phyloP scores from a whole-genome alignment of 35 echinoderm and acorn worm genomes.

The Amphiura filiformis region DNA sequence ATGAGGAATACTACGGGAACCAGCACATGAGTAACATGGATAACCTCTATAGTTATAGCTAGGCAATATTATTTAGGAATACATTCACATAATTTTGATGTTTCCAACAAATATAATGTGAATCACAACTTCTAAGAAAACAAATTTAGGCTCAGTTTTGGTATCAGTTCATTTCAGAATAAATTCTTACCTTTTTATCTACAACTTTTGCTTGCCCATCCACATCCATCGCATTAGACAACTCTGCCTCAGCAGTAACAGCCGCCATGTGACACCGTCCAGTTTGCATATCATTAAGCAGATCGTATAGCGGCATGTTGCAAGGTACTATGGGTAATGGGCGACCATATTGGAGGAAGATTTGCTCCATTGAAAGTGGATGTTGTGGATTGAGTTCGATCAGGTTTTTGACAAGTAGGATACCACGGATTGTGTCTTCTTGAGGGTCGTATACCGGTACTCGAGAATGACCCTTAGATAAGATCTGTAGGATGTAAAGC shows the following conservation, averaged over 20 bases:
- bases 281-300: constrained; percentile 63
- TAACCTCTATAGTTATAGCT: too few species aligned
- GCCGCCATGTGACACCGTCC: constrained; percentile 65
- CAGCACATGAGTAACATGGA: too few species aligned
- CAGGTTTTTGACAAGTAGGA: constrained; percentile 61
- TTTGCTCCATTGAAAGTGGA: background rate
- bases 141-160: too few species aligned
- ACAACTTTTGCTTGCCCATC: background rate
- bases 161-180: too few species aligned
- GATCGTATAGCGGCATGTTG: constrained; percentile 59
- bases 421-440: constrained; percentile 32
- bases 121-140: too few species aligned
- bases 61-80: too few species aligned
- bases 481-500: constrained; percentile 42
- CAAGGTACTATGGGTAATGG: constrained; percentile 33
- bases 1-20: too few species aligned
- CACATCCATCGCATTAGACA: too few species aligned
- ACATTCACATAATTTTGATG: too few species aligned
- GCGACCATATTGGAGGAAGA: constrained; percentile 45
- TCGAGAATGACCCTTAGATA: constrained; percentile 54
- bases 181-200: background rate
- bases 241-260: background rate
- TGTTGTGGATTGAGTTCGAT: constrained; percentile 53
- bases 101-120: too few species aligned
- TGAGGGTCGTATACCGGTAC: constrained; percentile 68